Evolutionary conservation across 2,113 vertebrate genomes (phyloP).

Genomic region (Oreamnos americanus): DNA sequence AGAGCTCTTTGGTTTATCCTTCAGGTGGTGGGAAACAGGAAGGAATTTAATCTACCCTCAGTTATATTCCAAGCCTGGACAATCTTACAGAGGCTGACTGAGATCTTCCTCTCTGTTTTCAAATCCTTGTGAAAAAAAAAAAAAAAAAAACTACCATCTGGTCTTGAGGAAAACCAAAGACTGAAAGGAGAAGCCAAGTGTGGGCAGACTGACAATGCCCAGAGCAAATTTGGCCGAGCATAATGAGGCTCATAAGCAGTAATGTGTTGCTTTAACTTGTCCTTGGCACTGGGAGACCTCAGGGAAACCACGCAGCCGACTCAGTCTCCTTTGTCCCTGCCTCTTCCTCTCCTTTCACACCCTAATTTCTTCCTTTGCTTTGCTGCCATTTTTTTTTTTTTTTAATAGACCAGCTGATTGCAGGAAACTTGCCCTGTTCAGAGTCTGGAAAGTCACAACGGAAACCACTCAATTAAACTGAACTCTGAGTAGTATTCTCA

Average conservation of each 20-base stretch:
- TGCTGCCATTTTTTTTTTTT: neutral
- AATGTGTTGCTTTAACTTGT: neutral
- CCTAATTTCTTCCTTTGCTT: neutral
- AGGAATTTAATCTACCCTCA: neutral
- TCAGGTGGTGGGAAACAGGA: neutral
- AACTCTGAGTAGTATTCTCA: neutral
- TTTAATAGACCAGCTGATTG: neutral
- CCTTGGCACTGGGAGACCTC: neutral
- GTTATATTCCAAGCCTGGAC: neutral
- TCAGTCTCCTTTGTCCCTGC: neutral
- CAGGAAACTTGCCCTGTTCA: neutral
- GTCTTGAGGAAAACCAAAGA: constrained; percentile 14
- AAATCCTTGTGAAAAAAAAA: neutral
- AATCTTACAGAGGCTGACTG: neutral
- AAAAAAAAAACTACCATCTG: neutral
- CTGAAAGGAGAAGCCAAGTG: neutral
- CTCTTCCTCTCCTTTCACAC: neutral
- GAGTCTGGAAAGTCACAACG: neutral
- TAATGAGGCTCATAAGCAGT: neutral
- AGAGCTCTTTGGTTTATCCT: neutral
- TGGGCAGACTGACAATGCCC: neutral
- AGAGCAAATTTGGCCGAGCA: neutral
- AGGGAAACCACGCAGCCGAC: neutral
- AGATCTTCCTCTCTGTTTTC: neutral
- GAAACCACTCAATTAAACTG: neutral